phyloP scores from a whole-genome alignment of 1,140 invertebrate species.

The Drosophila kurseongensis region DNA sequence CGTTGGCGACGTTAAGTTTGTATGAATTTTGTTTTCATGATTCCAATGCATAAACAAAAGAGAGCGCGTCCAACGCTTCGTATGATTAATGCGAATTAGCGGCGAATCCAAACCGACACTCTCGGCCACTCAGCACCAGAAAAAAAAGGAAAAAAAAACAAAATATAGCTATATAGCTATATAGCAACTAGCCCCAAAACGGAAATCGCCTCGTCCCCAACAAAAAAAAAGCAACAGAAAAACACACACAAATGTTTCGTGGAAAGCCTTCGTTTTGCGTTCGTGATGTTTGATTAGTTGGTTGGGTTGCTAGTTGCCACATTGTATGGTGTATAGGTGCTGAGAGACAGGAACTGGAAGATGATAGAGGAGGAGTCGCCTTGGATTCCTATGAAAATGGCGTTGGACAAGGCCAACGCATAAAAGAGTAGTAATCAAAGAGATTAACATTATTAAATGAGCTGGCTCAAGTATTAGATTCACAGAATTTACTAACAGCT shows the following conservation, averaged over 20 bases:
- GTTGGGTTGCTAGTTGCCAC: slow-evolving; percentile 18
- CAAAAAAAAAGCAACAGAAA: slow-evolving; percentile 26
- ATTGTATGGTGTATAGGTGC: slow-evolving; percentile 21
- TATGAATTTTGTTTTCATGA: slow-evolving; percentile 67
- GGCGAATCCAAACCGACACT: slow-evolving; percentile 43
- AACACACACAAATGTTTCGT: slow-evolving; percentile 58
- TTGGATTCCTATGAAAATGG: slow-evolving; percentile 18
- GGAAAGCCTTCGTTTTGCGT: slow-evolving; percentile 64
- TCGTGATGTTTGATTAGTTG: slow-evolving; percentile 46
- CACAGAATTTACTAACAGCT: neutral
- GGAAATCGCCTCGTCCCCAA: slow-evolving; percentile 64
- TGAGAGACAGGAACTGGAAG: slow-evolving; percentile 35
- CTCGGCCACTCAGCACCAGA: slow-evolving; percentile 37
- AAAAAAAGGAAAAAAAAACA: slow-evolving; percentile 14
- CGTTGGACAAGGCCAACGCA: slow-evolving; percentile 16
- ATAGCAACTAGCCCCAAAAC: slow-evolving; percentile 52
- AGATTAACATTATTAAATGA: slow-evolving; percentile 6
- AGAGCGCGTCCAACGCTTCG: slow-evolving; percentile 69
- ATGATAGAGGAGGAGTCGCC: slow-evolving; percentile 16
- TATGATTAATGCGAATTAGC: slow-evolving; percentile 83
- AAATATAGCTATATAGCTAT: slow-evolving; percentile 30
- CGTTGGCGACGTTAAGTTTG: slow-evolving; percentile 36
- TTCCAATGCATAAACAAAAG: slow-evolving; percentile 74
- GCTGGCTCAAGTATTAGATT: neutral
- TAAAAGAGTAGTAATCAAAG: slow-evolving; percentile 3